phyloP scores from a whole-genome alignment of 2,113 vertebrate genomes.

The Spea multiplicata region DNA sequence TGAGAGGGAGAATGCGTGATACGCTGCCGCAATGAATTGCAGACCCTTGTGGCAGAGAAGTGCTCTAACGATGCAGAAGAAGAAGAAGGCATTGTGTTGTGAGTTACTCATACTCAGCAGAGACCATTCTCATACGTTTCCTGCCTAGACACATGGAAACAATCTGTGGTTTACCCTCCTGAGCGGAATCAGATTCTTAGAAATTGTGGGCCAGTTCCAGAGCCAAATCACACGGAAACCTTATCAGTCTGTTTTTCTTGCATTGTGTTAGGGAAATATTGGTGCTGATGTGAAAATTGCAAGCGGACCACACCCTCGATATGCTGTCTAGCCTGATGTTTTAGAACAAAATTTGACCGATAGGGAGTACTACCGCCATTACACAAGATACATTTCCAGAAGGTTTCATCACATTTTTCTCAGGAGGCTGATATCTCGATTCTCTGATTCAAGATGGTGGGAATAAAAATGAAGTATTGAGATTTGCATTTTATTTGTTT shows the following conservation, averaged over 20 bases:
- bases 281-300: conserved; percentile 47
- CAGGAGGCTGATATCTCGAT: not conserved
- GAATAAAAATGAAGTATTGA: too few species aligned
- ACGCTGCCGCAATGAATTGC: not conserved
- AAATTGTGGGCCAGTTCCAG: conserved; percentile 50
- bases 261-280: conserved; percentile 43
- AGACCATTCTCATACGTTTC: conserved; percentile 53
- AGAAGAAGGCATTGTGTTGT: conserved; percentile 34
- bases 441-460: not conserved
- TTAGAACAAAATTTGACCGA: not conserved
- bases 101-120: conserved; percentile 53
- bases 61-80: conserved; percentile 20
- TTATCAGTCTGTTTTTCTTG: conserved; percentile 44
- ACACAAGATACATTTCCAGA: not conserved
- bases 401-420: not conserved
- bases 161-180: conserved; percentile 65
- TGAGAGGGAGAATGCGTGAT: not conserved
- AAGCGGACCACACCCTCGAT: conserved; percentile 23
- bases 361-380: not conserved
- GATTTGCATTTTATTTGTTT: too few species aligned
- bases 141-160: conserved; percentile 58
- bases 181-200: conserved; percentile 66
- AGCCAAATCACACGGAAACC: conserved; percentile 43
- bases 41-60: not conserved
- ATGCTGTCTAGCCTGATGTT: conserved; percentile 26